phyloP scores from a whole-genome alignment of 2,113 vertebrate genomes.

The Naja naja region DNA sequence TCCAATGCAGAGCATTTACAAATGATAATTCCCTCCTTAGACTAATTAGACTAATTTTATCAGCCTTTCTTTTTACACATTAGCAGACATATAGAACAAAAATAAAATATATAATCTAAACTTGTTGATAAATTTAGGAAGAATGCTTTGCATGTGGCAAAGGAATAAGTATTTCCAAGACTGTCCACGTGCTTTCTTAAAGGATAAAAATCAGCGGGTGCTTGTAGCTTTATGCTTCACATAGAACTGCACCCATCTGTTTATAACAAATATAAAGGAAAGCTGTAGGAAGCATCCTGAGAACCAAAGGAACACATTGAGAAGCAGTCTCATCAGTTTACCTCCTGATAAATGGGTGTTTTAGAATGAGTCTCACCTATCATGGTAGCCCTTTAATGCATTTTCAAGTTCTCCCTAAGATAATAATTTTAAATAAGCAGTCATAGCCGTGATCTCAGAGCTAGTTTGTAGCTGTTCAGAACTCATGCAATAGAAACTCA shows the following conservation, averaged over 20 bases:
- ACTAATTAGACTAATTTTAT: neutral
- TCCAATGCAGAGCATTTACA: neutral
- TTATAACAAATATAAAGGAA: neutral
- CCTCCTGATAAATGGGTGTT: neutral
- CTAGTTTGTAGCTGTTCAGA: neutral
- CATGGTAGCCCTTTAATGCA: neutral
- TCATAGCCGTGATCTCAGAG: neutral
- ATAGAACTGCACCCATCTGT: neutral
- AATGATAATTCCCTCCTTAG: neutral
- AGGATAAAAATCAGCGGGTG: neutral
- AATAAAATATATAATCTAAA: neutral
- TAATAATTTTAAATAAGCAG: neutral
- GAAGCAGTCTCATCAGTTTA: neutral
- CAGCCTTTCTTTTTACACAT: neutral
- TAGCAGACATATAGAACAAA: neutral
- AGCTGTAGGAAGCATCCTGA: neutral
- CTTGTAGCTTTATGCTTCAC: neutral
- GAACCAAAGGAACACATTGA: neutral
- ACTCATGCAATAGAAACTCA: neutral
- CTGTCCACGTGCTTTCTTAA: neutral
- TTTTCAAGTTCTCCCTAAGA: neutral
- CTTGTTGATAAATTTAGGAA: neutral
- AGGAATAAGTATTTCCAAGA: neutral
- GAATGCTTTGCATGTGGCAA: neutral
- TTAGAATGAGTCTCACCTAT: neutral